phyloP scores from a whole-genome alignment of 2,113 vertebrate species.

The Psittacara wagleri region DNA sequence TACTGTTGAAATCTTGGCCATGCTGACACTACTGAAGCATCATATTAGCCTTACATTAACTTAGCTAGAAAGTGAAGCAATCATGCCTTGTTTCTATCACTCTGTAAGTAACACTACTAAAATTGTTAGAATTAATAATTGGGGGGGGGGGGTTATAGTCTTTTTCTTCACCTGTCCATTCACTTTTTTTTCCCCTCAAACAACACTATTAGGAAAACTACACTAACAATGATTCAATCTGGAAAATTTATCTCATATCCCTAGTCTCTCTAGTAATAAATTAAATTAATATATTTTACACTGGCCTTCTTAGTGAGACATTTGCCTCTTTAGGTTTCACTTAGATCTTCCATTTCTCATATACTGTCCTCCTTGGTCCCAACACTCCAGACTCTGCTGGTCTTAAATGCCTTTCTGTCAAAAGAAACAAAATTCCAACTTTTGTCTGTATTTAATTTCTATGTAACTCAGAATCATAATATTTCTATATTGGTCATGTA shows the following conservation, averaged over 20 bases:
- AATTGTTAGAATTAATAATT: neutral
- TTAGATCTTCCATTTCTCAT: neutral
- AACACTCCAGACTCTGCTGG: neutral
- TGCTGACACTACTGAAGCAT: neutral
- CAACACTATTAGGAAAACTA: neutral
- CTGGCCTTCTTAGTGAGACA: neutral
- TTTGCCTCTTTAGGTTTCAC: neutral
- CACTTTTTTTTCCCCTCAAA: neutral
- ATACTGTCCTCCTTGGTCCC: neutral
- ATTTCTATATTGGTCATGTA: neutral
- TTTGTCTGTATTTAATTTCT: neutral
- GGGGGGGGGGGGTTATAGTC: fast-evolving
- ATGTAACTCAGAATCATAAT: neutral
- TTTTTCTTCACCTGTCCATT: neutral
- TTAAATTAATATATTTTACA: neutral
- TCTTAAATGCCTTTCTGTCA: neutral
- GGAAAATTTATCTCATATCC: neutral
- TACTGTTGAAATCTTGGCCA: neutral
- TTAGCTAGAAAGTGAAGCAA: neutral
- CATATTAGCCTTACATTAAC: neutral
- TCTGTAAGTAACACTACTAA: neutral
- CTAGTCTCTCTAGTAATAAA: neutral
- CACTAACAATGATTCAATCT: neutral
- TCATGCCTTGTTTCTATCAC: neutral
- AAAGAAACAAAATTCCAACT: neutral